Conservation (phyloP, 2,113 vertebrate species). For the Chascanopsetta lugubris region DNA sequence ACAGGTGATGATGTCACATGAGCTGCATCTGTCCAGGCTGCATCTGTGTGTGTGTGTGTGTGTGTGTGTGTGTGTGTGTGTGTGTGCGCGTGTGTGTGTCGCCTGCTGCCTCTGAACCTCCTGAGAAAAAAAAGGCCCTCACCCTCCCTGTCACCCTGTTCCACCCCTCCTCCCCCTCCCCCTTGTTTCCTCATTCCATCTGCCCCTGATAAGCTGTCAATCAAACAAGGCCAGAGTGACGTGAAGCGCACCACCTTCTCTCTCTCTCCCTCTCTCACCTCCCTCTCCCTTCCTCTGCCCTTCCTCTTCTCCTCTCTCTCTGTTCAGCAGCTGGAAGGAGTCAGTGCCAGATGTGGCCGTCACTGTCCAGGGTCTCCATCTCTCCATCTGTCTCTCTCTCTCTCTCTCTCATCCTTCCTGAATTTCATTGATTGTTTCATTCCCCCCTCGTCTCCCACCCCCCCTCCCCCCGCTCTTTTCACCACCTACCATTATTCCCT, state of each 20-base stretch:
- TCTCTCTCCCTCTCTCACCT: constrained; percentile 10
- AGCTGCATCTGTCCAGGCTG: no score
- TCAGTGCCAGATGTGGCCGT: constrained; percentile 34
- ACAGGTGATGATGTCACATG: no score
- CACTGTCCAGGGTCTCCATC: constrained; percentile 30
- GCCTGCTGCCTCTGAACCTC: not conserved
- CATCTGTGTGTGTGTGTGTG: no score
- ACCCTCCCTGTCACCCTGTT: not conserved
- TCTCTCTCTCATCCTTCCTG: constrained; percentile 22
- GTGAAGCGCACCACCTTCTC: constrained; percentile 1
- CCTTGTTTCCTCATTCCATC: not conserved
- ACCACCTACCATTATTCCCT: not conserved
- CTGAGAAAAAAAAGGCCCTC: not conserved
- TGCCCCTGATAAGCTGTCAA: not conserved
- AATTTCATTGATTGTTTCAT: constrained; percentile 29
- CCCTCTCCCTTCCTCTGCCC: constrained; percentile 3
- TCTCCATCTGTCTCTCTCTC: constrained; percentile 30
- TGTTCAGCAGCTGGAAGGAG: constrained; percentile 51
- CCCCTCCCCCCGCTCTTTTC: not conserved
- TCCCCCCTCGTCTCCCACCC: not conserved
- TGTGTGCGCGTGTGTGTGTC: no score
- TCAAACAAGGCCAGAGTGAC: not conserved
- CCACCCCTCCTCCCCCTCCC: not conserved
- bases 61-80: no score
- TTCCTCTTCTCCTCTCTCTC: constrained; percentile 27